A percentile compares a stretch with the other conserved stretches of the same genome.
Conservation (phyloP, 2,113 vertebrate genomes). For the Mellivora capensis region DNA sequence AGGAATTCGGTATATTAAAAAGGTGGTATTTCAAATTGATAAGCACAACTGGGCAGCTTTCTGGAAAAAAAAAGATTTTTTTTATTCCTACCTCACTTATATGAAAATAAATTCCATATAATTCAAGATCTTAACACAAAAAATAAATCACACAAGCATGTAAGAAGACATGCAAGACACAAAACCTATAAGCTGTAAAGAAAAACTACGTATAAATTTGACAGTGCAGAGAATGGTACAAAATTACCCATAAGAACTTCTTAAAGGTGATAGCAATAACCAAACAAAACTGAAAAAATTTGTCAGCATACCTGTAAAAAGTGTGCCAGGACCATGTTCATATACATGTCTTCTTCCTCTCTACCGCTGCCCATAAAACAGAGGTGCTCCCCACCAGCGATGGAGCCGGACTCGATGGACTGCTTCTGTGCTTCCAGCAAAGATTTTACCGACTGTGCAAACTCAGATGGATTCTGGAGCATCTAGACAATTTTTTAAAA, state of each 20-base stretch:
- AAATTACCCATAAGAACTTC: background rate
- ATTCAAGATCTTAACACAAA: constrained; percentile 1
- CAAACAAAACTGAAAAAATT: background rate
- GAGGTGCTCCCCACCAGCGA: constrained; percentile 96
- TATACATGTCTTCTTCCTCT: constrained; percentile 99
- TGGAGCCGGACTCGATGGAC: constrained; percentile 94
- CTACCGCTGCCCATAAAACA: constrained; percentile 99
- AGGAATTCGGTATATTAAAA: background rate
- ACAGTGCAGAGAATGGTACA: background rate
- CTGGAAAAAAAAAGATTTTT: background rate
- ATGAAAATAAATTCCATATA: constrained; percentile 14
- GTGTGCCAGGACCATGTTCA: constrained; percentile 99
- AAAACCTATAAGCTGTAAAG: background rate
- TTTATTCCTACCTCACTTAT: background rate
- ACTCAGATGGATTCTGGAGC: constrained; percentile 98
- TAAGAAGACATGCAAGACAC: constrained; percentile 35
- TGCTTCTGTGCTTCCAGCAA: constrained; percentile 98
- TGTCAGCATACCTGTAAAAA: constrained; percentile 91
- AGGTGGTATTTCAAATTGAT: background rate
- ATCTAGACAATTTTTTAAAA: constrained; percentile 84
- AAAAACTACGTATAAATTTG: background rate
- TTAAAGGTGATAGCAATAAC: background rate
- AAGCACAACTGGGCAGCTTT: background rate
- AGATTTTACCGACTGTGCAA: constrained; percentile 96
- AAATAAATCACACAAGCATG: background rate